Evolutionary conservation across 2,888 invertebrate genomes (phyloP), one percentile per base, ranked within the genome.

Genomic region (Philereme vetulata): DNA sequence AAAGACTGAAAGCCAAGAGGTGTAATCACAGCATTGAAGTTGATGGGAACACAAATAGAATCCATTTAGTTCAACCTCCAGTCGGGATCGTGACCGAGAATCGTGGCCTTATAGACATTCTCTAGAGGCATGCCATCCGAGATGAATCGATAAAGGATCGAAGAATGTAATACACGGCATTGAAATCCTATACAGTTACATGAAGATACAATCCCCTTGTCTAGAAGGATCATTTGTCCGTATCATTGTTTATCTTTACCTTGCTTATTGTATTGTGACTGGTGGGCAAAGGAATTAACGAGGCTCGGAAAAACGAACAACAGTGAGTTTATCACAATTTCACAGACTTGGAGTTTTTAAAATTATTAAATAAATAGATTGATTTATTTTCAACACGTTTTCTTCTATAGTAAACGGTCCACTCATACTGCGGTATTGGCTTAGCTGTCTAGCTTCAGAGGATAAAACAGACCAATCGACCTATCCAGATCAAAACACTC

Each of bases 91-190:
- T 68, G 68, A 66, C 54, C 54, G 43, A 43, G 51, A 62, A 50
- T 66, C 65, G 63, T 65, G 66, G 65, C 58, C 55, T 56, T 49
- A 51, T 52, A 60, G 45, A 40, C 61, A 54, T 60, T 50, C 40
- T 55, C 51, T 50, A 59, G 47, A 57, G 52, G 32, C 51, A 46
- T 51, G 51, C 48, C 60, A 53, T 56, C 40, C 35, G 32, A 64
- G 44, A 43, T 11, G 7, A 36, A 56, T 52, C 43, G 32, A 51
- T 46, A 42, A 54, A 45, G 35, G 45, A 49, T 42, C 11, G 11
- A 50, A 44, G 49, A 61, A 52, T 53, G 56, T 21, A 49, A 32
- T 38, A 46, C n/a, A 42, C 36, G 35, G 11, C 49, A 49, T 49
- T 49, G 45, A 10, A 49, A 42, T n/a, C n/a, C n/a, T n/a, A n/a